Conservation (phyloP, 2,888 invertebrate species). For the Pyralis farinalis region DNA sequence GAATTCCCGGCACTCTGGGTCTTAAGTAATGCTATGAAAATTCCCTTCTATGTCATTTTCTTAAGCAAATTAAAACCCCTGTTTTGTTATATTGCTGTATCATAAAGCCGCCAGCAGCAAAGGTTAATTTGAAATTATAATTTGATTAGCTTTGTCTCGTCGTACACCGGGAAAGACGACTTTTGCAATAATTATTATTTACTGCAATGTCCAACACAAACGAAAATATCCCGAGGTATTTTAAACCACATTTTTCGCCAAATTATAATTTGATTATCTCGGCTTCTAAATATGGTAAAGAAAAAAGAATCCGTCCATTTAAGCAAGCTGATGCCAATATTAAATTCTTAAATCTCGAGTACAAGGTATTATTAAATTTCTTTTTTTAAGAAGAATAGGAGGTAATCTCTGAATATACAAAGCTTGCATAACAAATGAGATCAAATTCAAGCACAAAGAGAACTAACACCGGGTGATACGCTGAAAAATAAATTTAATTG, state of each 20-base stretch:
- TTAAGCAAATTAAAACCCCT: slow-evolving; percentile 27
- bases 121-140: slow-evolving; percentile 42
- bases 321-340: slow-evolving; percentile 67
- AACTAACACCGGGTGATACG: too few relatives aligned
- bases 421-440: slow-evolving; percentile 1
- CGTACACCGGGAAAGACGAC: slow-evolving; percentile 26
- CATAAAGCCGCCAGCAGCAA: slow-evolving; percentile 32
- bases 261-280: slow-evolving; percentile 62
- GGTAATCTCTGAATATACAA: slow-evolving; percentile 11
- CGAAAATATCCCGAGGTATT: slow-evolving; percentile 23
- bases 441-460: background rate
- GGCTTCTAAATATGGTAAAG: slow-evolving; percentile 52
- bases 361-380: slow-evolving; percentile 41
- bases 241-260: slow-evolving; percentile 36
- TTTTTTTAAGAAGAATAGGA: slow-evolving; percentile 10
- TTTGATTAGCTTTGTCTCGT: slow-evolving; percentile 47
- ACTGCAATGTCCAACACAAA: slow-evolving; percentile 30
- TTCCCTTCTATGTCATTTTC: too few relatives aligned
- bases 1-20: too few relatives aligned
- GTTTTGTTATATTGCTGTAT: slow-evolving; percentile 31
- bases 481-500: too few relatives aligned
- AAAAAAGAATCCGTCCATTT: slow-evolving; percentile 58
- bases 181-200: slow-evolving; percentile 43
- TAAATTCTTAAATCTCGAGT: slow-evolving; percentile 60
- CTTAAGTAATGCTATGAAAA: too few relatives aligned